Conservation (phyloP, 1,140 invertebrate species). For the Campodea augens region DNA sequence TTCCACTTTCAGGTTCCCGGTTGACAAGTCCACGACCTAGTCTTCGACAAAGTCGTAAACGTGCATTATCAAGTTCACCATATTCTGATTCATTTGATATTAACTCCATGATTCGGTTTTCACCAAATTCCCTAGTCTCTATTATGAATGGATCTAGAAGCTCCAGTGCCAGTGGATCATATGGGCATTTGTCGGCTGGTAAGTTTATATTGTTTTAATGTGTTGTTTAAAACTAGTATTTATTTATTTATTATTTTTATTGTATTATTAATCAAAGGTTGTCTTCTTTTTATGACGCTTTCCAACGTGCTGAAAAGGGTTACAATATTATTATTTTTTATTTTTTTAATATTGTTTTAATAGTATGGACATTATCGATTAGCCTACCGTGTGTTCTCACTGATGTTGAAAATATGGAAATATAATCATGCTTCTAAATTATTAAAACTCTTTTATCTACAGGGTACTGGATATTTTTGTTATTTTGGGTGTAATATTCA, state of each 20-base stretch:
- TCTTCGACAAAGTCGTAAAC: slow-evolving; percentile 56
- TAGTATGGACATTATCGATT: no score
- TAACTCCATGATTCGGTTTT: slow-evolving; percentile 85
- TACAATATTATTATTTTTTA: no score
- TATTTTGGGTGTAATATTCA: no score
- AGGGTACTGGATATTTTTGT: no score
- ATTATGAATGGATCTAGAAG: slow-evolving; percentile 71
- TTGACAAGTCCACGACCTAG: slow-evolving; percentile 41
- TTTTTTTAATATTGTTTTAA: no score
- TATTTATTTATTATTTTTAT: neutral
- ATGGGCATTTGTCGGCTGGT: slow-evolving; percentile 82
- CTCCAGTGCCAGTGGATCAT: slow-evolving; percentile 73
- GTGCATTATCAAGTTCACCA: slow-evolving; percentile 81
- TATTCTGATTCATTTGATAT: slow-evolving; percentile 88
- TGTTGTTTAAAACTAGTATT: neutral
- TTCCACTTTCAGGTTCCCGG: slow-evolving; percentile 38
- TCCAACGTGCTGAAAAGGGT: no score
- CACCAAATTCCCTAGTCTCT: slow-evolving; percentile 79
- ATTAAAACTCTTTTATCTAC: no score
- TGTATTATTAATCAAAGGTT: neutral
- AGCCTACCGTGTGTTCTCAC: no score
- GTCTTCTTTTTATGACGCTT: neutral
- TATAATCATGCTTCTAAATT: no score
- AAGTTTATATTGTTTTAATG: no score
- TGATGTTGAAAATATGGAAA: no score